Evolutionary conservation across 2,888 invertebrate species (phyloP).

Genomic region (Heliconius sara): DNA sequence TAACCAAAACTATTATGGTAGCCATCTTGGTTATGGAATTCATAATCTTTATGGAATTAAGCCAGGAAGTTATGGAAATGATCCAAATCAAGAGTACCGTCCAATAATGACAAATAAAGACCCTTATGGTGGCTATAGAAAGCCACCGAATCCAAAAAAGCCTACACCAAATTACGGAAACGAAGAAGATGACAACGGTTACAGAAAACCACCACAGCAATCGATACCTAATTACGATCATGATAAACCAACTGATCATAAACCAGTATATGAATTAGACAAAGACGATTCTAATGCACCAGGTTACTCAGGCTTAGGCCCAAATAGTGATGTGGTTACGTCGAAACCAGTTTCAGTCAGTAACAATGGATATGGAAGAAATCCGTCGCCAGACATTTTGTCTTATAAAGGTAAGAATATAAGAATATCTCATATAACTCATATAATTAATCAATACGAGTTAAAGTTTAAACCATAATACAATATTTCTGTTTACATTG

Average conservation of each 20-base stretch:
- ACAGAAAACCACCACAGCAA: constrained; percentile 17
- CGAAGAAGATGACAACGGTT: constrained; percentile 24
- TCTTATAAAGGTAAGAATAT: constrained; percentile 60
- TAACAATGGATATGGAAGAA: constrained; percentile 54
- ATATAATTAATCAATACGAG: too few species aligned
- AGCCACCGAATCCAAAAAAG: constrained; percentile 1
- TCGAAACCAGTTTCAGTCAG: constrained; percentile 70
- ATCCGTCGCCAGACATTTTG: constrained; percentile 56
- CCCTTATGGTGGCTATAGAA: constrained; percentile 37
- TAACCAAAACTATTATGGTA: constrained; percentile 46
- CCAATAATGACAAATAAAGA: constrained; percentile 40
- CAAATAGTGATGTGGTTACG: constrained; percentile 67
- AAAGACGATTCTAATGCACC: constrained; percentile 68
- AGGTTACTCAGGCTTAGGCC: constrained; percentile 62
- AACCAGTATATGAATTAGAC: constrained; percentile 75
- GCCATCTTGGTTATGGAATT: constrained; percentile 50
- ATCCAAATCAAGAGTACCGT: constrained; percentile 37
- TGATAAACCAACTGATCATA: constrained; percentile 52
- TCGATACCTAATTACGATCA: constrained; percentile 23
- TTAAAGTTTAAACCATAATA: too few species aligned
- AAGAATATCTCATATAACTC: too few species aligned
- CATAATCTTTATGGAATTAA: constrained; percentile 51
- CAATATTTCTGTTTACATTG: too few species aligned
- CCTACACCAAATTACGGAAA: constrained; percentile 36
- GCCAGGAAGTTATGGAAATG: constrained; percentile 46